Base-by-base conservation (phyloP, 2,888 invertebrate genomes). In the Acrocyrtus sp. region DNA sequence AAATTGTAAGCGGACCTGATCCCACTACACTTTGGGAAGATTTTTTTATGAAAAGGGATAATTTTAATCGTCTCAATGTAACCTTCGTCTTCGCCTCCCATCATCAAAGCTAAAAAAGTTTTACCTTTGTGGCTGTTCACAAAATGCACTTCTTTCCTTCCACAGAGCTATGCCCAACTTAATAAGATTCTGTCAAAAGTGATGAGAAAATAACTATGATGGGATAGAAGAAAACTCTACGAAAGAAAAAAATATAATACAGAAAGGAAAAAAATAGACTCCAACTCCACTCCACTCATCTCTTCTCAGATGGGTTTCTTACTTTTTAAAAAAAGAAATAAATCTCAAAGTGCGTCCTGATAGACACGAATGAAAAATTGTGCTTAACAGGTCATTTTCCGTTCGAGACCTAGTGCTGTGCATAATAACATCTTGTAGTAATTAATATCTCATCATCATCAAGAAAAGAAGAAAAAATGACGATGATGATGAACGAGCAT, bases 171-270 rank as follows among this genome's bases (percentile, higher is more conserved):
- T 22, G 21, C 67, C 50, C 34, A 51, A 15, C 41, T 68, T 60
- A 60, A 68, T 68, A 68, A 68, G 51, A 60, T 60, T 68, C 68
- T 68, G 60, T 68, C 68, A 68, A 22, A 51, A 45, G 58, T 68
- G 68, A 68, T 60, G 68, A 53, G 68, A 68, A 68, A 68, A 60
- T 68, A 68, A 68, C 39, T 58, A 58, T 57, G 60, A 34, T 41
- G 54, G 53, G 24, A 39, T 41, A 12, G n/a, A 26, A 15, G 29
- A 22, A 60, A 48, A n/a, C 19, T 22, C 43, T 48, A 21, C 19
- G n/a, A n/a, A n/a, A n/a, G n/a, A n/a, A n/a, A 19, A 45, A 26
- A 21, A 17, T 45, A 58, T 22, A 43, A 39, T 58, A 58, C 39
- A 29, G 68, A 53, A 26, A 43, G 24, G 47, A 51, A 54, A 68